phyloP scores from a whole-genome alignment of 2,113 vertebrate genomes.

The Bubo bubo region DNA sequence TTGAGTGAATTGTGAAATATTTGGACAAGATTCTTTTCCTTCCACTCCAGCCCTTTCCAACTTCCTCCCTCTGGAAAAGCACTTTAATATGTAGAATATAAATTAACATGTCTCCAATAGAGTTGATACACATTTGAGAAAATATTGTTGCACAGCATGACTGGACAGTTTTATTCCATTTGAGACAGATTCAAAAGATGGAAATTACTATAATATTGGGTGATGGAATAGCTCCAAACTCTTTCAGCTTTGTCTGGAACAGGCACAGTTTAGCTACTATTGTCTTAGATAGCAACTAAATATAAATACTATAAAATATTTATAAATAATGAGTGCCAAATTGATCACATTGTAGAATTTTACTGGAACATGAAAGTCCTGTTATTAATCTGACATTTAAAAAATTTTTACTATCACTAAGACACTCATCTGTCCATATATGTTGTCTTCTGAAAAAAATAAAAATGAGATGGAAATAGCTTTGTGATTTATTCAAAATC shows the following conservation, averaged over 20 bases:
- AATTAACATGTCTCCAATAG: slow-evolving; percentile 19
- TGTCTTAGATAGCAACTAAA: background rate
- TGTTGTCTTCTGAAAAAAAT: background rate
- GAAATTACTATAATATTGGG: slow-evolving; percentile 24
- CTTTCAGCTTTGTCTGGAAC: slow-evolving; percentile 34
- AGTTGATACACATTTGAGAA: slow-evolving; percentile 1
- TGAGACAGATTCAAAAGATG: slow-evolving; percentile 12
- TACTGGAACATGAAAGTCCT: slow-evolving; percentile 3
- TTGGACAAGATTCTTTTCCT: slow-evolving; percentile 32
- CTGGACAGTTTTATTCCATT: background rate
- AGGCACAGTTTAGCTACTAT: background rate
- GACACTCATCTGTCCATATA: background rate
- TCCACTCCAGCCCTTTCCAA: background rate
- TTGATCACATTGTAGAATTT: background rate
- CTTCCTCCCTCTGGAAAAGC: slow-evolving; percentile 37
- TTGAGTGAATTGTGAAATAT: slow-evolving; percentile 19
- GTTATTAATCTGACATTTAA: slow-evolving; percentile 4
- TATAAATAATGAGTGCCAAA: slow-evolving; percentile 18
- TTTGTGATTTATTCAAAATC: slow-evolving; percentile 39
- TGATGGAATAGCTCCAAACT: slow-evolving; percentile 43
- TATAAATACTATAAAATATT: slow-evolving; percentile 45
- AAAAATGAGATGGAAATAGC: background rate
- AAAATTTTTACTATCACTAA: background rate
- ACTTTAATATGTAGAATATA: slow-evolving; percentile 21
- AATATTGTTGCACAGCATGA: slow-evolving; percentile 37